phyloP scores from a whole-genome alignment of 1,140 invertebrate genomes.

The Ceratosolen fusciceps region DNA sequence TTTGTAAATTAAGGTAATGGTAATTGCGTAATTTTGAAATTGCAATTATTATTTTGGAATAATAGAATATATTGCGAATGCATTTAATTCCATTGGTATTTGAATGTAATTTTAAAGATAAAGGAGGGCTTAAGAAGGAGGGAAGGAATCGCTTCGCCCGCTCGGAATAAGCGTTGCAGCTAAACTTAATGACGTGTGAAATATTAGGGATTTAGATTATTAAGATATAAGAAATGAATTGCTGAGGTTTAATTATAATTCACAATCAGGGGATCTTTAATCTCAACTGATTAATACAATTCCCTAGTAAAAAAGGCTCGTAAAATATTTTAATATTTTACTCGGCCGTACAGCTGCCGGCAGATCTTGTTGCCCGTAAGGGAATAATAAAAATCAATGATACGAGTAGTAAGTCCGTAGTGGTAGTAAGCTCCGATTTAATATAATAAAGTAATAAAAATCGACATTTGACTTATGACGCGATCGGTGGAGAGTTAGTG shows the following conservation, averaged over 20 bases:
- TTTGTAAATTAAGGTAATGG: too few species aligned
- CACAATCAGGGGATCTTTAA: not conserved
- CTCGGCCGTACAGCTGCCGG: not conserved
- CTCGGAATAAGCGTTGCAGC: too few species aligned
- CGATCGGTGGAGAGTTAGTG: not conserved
- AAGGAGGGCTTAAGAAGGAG: too few species aligned
- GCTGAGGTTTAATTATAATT: not conserved
- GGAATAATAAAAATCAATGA: not conserved
- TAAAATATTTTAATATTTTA: not conserved
- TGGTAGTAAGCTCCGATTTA: not conserved
- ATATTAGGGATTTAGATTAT: not conserved
- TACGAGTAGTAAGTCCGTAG: too few species aligned
- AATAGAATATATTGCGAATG: too few species aligned
- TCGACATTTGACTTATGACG: constrained; percentile 26
- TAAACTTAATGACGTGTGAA: not conserved
- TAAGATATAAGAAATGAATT: not conserved
- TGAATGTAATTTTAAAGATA: too few species aligned
- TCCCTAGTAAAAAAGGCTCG: not conserved
- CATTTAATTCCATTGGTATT: too few species aligned
- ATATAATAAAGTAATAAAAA: constrained; percentile 42
- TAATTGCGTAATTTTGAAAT: too few species aligned
- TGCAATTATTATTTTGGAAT: too few species aligned
- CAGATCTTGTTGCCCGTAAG: not conserved
- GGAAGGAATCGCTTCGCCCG: too few species aligned
- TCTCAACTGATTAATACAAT: not conserved